Percentiles rank a stretch among this genome's conserved stretches.
These are phyloP conservation scores for Dicycla oo DNA, from an alignment of 2,888 invertebrate genomes.

Conservation along the genomic window DNA sequence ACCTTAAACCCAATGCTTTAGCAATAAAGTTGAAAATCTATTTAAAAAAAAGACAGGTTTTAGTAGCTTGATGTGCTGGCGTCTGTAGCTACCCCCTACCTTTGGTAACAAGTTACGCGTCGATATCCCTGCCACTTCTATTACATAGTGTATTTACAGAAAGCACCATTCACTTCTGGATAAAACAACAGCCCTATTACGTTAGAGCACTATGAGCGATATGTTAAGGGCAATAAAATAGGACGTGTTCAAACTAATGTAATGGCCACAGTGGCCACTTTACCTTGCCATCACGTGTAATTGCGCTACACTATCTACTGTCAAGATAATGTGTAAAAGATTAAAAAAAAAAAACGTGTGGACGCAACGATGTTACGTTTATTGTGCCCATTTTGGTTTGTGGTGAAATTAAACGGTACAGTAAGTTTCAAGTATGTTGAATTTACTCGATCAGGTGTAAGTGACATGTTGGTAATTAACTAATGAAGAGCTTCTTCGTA, in stretches of 20 bases:
- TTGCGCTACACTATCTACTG: slow-evolving; percentile 14
- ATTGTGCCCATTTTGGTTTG: slow-evolving; percentile 14
- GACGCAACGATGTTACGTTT: slow-evolving; percentile 19
- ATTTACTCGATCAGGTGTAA: not conserved
- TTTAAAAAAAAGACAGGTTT: no score
- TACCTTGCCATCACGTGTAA: slow-evolving; percentile 29
- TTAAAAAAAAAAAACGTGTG: slow-evolving; percentile 39
- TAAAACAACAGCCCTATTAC: slow-evolving; percentile 24
- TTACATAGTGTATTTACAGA: slow-evolving; percentile 21
- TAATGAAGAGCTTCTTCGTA: not conserved
- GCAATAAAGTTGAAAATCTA: no score
- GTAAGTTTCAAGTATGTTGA: not conserved
- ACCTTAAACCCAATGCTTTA: no score
- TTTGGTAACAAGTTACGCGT: no score
- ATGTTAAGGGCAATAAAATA: slow-evolving; percentile 37
- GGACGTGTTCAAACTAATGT: slow-evolving; percentile 23
- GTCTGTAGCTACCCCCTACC: no score
- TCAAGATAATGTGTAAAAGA: slow-evolving; percentile 37
- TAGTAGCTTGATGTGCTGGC: no score
- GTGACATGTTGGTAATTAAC: not conserved
- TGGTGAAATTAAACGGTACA: slow-evolving; percentile 10
- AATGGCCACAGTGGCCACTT: not conserved
- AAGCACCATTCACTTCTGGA: slow-evolving; percentile 31
- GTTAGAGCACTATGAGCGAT: slow-evolving; percentile 17
- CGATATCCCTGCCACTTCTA: no score